Percentiles rank a stretch among this genome's conserved stretches.
Evolutionary conservation across 2,797 vertebrate genomes (phyloP).

Genomic region (Hippopotamyrus pictus): DNA sequence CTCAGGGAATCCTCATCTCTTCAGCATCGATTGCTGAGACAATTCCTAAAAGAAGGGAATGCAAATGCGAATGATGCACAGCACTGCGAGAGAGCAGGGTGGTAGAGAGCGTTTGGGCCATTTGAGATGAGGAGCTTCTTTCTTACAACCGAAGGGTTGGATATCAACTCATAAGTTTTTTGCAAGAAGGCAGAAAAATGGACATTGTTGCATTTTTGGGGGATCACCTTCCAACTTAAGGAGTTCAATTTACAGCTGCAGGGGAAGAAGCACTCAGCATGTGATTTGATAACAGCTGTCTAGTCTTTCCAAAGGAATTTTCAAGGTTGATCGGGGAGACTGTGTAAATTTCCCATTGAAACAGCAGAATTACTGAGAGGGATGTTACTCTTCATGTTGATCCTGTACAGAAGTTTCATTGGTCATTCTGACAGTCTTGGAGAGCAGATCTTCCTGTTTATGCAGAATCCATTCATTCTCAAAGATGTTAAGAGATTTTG

Average conservation of each 20-base stretch:
- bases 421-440: background rate
- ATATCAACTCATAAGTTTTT: background rate
- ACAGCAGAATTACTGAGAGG: background rate
- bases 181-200: background rate
- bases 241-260: background rate
- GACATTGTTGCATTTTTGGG: background rate
- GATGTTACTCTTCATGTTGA: background rate
- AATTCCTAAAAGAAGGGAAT: background rate
- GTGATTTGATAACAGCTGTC: background rate
- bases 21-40: background rate
- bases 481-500: background rate
- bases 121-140: background rate
- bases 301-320: background rate
- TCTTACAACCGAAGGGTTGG: background rate
- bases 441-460: background rate
- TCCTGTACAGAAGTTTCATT: background rate
- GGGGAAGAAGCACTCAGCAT: background rate
- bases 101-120: background rate
- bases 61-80: background rate
- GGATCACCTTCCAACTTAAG: background rate
- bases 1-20: background rate
- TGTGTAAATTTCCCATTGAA: background rate
- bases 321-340: background rate
- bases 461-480: background rate
- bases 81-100: background rate